A percentile compares a stretch with the other conserved stretches of the same genome.
Conservation (phyloP, 2,888 invertebrate species). For the Limnephilus auricula region DNA sequence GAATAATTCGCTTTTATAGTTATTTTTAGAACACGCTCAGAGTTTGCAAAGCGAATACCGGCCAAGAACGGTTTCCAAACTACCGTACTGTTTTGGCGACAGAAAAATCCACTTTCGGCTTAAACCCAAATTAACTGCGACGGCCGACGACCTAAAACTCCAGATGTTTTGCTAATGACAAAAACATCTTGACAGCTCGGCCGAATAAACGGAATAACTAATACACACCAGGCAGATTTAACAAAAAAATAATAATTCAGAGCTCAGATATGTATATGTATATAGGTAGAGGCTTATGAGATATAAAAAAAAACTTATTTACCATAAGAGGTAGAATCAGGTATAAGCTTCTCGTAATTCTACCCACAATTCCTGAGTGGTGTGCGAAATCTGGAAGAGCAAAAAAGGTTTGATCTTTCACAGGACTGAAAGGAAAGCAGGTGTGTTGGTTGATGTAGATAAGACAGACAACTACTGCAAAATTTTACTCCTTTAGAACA, state of each 20-base stretch:
- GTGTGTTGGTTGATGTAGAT: neutral
- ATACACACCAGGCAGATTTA: neutral
- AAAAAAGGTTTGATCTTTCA: neutral
- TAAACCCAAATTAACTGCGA: conserved; percentile 18
- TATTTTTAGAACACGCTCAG: conserved; percentile 10
- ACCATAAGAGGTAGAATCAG: neutral
- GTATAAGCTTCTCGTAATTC: neutral
- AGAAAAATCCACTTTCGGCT: neutral
- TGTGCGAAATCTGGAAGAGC: neutral
- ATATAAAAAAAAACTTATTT: neutral
- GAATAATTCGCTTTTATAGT: neutral
- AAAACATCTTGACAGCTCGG: conserved; percentile 36
- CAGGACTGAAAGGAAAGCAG: neutral
- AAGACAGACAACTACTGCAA: neutral
- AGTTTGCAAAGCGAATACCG: neutral
- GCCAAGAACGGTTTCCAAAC: neutral
- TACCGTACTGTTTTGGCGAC: neutral
- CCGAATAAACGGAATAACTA: neutral
- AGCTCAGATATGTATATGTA: neutral
- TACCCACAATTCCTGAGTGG: neutral
- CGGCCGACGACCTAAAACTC: conserved; percentile 34
- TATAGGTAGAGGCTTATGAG: neutral
- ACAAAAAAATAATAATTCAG: neutral
- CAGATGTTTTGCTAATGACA: conserved; percentile 41
- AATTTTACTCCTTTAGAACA: neutral